phyloP scores from a whole-genome alignment of 2,113 vertebrate genomes.

The Gila orcuttii region DNA sequence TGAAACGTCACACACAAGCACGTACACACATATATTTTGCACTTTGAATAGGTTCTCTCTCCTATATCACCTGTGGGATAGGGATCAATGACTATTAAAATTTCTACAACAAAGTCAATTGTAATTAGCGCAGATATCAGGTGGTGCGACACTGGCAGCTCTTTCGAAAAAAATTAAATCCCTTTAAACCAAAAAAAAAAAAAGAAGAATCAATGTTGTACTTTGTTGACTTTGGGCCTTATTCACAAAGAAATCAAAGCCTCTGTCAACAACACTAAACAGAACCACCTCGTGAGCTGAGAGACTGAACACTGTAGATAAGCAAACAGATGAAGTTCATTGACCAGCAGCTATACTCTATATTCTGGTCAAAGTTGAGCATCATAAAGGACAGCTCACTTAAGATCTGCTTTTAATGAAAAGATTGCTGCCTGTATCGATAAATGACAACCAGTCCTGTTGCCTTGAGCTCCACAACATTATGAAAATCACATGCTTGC shows the following conservation, averaged over 20 bases:
- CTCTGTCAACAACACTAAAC: background rate
- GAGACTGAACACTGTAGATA: background rate
- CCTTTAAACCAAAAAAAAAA: no score
- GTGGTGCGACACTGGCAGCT: no score
- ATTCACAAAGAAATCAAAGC: no score
- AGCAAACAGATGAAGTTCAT: conserved; percentile 24
- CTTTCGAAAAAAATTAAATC: no score
- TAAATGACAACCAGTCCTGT: background rate
- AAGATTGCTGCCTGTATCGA: background rate
- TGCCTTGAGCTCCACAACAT: background rate
- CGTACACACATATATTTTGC: no score
- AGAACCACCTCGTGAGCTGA: background rate
- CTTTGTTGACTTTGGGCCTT: no score
- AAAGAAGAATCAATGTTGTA: no score
- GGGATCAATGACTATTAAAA: no score
- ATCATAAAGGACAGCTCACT: background rate
- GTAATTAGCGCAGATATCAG: no score
- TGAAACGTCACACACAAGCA: no score
- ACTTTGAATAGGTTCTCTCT: no score
- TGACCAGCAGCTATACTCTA: background rate
- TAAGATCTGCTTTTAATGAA: background rate
- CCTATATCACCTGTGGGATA: no score
- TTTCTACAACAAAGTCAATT: background rate
- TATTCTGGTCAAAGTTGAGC: conserved; percentile 24
- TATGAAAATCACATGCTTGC: background rate